These are phyloP conservation scores for Branchellion lobata DNA, from an alignment of 2,888 invertebrate genomes.

Conservation along the genomic window DNA sequence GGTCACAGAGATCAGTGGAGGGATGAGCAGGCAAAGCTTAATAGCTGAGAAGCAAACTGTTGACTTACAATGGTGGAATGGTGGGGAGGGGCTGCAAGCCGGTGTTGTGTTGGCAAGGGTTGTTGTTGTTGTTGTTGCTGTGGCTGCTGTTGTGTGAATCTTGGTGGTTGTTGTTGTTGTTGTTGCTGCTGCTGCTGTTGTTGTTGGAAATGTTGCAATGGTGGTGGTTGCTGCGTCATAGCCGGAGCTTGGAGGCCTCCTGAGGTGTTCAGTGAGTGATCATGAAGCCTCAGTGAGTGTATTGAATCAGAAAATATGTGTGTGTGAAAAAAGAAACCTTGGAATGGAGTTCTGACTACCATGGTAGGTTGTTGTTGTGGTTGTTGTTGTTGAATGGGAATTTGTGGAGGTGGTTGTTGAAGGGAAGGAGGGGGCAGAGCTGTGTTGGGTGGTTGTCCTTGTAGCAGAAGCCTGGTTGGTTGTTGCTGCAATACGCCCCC, in stretches of 20 bases:
- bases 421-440: conserved; percentile 55
- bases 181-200: background rate
- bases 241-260: background rate
- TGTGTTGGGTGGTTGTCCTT: background rate
- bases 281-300: too few species aligned
- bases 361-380: too few species aligned
- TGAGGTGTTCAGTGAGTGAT: background rate
- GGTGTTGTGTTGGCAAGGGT: background rate
- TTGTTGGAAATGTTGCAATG: background rate
- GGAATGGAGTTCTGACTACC: background rate
- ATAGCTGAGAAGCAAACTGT: too few species aligned
- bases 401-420: conserved; percentile 40
- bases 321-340: too few species aligned
- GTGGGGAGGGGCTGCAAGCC: background rate
- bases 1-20: too few species aligned
- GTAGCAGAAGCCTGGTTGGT: background rate
- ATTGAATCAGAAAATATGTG: too few species aligned
- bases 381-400: conserved; percentile 24
- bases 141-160: background rate
- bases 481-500: background rate
- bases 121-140: conserved; percentile 15
- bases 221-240: conserved; percentile 9
- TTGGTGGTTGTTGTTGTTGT: background rate
- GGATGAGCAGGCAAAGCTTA: too few species aligned
- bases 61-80: conserved; percentile 2